Evolutionary conservation across 1,140 invertebrate genomes (phyloP).

Genomic region (Polypedilum vanderplanki): DNA sequence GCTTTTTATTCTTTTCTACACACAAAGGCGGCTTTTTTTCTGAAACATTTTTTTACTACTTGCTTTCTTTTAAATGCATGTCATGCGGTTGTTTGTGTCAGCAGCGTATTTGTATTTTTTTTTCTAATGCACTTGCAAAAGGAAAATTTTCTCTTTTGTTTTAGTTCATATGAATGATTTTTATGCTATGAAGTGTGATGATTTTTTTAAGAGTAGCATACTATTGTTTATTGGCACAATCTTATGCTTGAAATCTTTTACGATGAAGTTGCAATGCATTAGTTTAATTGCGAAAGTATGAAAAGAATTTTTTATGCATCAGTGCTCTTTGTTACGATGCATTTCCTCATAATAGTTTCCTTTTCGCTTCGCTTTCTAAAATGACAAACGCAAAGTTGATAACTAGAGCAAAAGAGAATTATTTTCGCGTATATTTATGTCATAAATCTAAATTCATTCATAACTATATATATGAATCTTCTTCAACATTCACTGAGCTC

Average conservation of each 20-base stretch:
- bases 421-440: background rate
- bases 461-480: background rate
- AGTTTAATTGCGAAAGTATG: background rate
- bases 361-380: background rate
- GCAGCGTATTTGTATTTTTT: background rate
- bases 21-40: background rate
- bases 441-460: background rate
- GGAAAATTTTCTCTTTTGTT: too few relatives aligned
- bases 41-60: too few relatives aligned
- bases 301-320: background rate
- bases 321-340: too few relatives aligned
- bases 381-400: background rate
- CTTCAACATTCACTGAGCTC: background rate
- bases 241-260: background rate
- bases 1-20: constrained; percentile 13
- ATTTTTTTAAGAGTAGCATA: background rate
- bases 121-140: too few relatives aligned
- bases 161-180: background rate
- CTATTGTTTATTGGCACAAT: background rate
- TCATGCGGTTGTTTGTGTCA: constrained; percentile 14
- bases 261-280: background rate
- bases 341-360: too few relatives aligned
- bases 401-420: background rate
- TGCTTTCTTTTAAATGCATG: constrained; percentile 13
- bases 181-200: background rate